Conservation (phyloP, 2,113 vertebrate species). For the Tiliqua scincoides region DNA sequence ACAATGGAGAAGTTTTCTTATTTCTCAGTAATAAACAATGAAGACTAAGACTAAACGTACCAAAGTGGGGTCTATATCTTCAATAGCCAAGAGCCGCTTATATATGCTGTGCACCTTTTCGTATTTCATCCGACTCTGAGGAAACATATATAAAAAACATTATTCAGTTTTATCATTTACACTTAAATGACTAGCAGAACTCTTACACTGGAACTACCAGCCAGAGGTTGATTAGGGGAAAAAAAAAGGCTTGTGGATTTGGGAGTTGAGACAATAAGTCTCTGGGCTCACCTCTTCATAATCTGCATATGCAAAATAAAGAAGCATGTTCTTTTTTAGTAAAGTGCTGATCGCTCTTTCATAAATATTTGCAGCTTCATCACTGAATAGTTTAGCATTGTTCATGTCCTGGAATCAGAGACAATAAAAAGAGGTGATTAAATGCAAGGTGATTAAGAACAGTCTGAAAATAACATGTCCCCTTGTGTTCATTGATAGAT, state of each 20-base stretch:
- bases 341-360: constrained; percentile 98
- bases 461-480: constrained; percentile 1
- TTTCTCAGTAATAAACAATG: no score
- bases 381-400: constrained; percentile 98
- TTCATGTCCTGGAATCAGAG: constrained; percentile 92
- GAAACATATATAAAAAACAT: constrained; percentile 32
- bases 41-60: constrained; percentile 71
- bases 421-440: constrained; percentile 37
- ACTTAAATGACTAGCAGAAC: neutral
- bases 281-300: constrained; percentile 92
- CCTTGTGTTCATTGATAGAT: neutral
- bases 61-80: constrained; percentile 98
- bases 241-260: neutral
- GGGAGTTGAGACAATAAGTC: neutral
- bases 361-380: constrained; percentile 99
- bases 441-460: constrained; percentile 47
- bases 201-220: constrained; percentile 6
- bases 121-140: constrained; percentile 97
- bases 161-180: neutral
- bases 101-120: constrained; percentile 99
- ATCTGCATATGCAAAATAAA: constrained; percentile 98
- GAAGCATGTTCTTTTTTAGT: constrained; percentile 98
- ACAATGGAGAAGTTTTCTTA: no score
- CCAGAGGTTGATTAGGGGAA: neutral
- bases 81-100: constrained; percentile 93